phyloP scores from a whole-genome alignment of 2,888 invertebrate species.

The Lobophora halterata region DNA sequence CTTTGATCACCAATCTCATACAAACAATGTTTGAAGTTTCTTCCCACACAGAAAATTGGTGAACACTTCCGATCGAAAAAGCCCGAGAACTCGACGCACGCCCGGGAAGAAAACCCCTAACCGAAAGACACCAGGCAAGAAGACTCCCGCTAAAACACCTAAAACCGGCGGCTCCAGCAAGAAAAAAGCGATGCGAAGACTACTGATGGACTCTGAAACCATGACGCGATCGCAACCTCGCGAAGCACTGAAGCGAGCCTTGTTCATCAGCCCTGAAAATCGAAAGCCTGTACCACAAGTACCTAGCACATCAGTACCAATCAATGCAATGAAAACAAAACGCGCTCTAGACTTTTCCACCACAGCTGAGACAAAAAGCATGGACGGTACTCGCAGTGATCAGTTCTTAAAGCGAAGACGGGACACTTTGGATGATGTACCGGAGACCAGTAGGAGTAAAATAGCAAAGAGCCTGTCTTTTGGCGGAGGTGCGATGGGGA shows the following conservation, averaged over 20 bases:
- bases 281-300: constrained; percentile 48
- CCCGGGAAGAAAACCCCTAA: constrained; percentile 70
- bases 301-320: constrained; percentile 63
- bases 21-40: constrained; percentile 57
- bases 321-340: constrained; percentile 81
- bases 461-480: constrained; percentile 82
- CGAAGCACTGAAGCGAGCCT: constrained; percentile 83
- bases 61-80: constrained; percentile 64
- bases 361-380: constrained; percentile 61
- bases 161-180: constrained; percentile 81
- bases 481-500: constrained; percentile 64
- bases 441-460: constrained; percentile 63
- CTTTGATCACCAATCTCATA: constrained; percentile 38
- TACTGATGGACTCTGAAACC: constrained; percentile 65
- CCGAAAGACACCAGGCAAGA: constrained; percentile 72
- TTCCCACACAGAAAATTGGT: constrained; percentile 76
- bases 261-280: constrained; percentile 87
- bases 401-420: constrained; percentile 72
- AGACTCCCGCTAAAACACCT: constrained; percentile 80
- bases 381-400: constrained; percentile 54
- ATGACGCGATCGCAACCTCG: constrained; percentile 62
- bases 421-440: constrained; percentile 62
- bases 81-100: constrained; percentile 73
- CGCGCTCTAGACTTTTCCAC: constrained; percentile 83
- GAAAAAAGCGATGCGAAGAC: constrained; percentile 76